Conservation (phyloP, 2,888 invertebrate species). For the Brenthis daphne region DNA sequence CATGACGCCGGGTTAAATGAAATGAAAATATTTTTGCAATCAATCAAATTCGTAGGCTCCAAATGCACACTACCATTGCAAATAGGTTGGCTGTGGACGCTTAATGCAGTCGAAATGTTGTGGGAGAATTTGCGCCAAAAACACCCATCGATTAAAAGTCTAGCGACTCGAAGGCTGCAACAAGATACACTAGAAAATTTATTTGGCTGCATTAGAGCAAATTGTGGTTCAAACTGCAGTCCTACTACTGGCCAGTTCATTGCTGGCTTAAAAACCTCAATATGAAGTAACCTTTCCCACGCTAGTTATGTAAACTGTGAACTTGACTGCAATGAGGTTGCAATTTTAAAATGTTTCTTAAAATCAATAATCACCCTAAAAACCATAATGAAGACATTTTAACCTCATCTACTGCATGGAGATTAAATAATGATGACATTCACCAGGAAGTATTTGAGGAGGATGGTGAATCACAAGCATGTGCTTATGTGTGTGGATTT, state of each 20-base stretch:
- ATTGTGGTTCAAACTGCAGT: slow-evolving; percentile 44
- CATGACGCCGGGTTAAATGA: too few relatives aligned
- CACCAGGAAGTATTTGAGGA: slow-evolving; percentile 10
- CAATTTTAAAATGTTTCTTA: slow-evolving; percentile 3
- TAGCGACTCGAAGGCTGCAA: slow-evolving; percentile 41
- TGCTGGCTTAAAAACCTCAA: too few relatives aligned
- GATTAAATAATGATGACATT: slow-evolving; percentile 36
- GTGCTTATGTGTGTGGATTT: slow-evolving; percentile 21
- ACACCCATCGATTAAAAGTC: slow-evolving; percentile 32
- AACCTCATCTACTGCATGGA: slow-evolving; percentile 16
- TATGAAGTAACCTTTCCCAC: too few relatives aligned
- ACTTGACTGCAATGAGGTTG: too few relatives aligned
- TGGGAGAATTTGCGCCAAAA: slow-evolving; percentile 27
- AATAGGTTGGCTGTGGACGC: slow-evolving; percentile 27
- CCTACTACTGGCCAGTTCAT: slow-evolving; percentile 31
- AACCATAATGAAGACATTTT: slow-evolving; percentile 28
- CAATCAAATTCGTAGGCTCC: too few relatives aligned
- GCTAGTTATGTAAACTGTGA: too few relatives aligned
- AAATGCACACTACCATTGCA: too few relatives aligned
- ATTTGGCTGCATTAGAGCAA: slow-evolving; percentile 34
- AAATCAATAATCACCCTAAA: slow-evolving; percentile 39
- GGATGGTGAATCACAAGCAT: slow-evolving; percentile 13
- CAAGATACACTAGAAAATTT: slow-evolving; percentile 45
- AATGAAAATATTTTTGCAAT: too few relatives aligned
- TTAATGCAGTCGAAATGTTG: slow-evolving; percentile 31